These are phyloP conservation scores for Pygocentrus nattereri DNA, from an alignment of 2,797 vertebrate species.

Conservation along the genomic window DNA sequence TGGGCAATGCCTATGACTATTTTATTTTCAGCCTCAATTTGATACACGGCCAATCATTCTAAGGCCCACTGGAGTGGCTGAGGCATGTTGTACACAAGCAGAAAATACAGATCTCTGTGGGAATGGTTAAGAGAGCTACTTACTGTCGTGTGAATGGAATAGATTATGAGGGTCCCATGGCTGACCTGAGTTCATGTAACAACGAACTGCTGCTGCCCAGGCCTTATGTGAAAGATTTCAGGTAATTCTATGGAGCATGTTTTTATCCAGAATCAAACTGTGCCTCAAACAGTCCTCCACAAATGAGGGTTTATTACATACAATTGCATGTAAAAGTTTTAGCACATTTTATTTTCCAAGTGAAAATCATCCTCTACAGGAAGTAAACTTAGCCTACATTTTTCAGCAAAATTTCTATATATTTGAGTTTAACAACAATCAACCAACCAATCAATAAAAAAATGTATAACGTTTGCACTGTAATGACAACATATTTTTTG, in stretches of 20 bases:
- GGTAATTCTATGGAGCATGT: neutral
- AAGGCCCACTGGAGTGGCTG: neutral
- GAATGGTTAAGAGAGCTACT: neutral
- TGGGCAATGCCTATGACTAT: neutral
- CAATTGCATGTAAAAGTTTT: neutral
- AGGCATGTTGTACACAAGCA: no score
- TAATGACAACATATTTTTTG: no score
- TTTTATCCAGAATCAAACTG: no score
- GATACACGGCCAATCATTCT: neutral
- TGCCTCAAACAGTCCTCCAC: no score
- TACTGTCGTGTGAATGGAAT: neutral
- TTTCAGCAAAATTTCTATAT: no score
- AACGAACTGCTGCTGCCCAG: neutral
- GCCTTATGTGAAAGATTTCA: neutral
- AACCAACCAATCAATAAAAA: no score
- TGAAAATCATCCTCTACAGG: no score
- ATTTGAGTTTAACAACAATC: no score
- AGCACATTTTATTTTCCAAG: no score
- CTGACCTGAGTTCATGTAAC: neutral
- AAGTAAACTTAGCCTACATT: no score
- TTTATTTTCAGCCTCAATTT: neutral
- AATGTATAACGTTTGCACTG: no score
- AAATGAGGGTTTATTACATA: no score
- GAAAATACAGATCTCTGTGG: neutral
- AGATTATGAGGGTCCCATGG: neutral